Evolutionary conservation across 2,888 invertebrate species (phyloP), one percentile per base, ranked within the genome.

Genomic region (Drosophila monieri): DNA sequence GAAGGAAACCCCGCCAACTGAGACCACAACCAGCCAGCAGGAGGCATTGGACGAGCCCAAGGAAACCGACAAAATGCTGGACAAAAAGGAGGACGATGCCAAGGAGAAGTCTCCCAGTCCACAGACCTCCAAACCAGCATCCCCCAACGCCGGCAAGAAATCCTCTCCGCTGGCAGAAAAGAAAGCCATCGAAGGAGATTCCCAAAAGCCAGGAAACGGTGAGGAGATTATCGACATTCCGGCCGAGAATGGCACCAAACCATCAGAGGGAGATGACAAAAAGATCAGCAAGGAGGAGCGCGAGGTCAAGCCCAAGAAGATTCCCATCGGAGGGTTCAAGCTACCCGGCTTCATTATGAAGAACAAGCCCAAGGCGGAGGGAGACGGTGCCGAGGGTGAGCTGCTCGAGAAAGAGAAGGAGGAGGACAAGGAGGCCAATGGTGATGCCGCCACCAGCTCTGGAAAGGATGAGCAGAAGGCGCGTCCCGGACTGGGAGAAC

Each of bases 311-410:
- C 95, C 95, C 64, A 95, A 95, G 90, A 96, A 96, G 90, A 96
- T 96, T 83, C 96, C 96, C 4, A 96, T 96, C 85, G 96, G 96
- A 52, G 96, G 96, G n/a, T 95, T 96, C 74, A 96, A 96, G 92
- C 95, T 96, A 94, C 96, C 96, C 4, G 96, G 96, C 14, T 96
- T 96, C 92, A 96, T 96, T 87, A 95, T 95, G 67, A 94, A 95
- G 79, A 95, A 94, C 89, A 95, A 95, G 78, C 95, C 96, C 73
- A 90, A 94, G 94, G 77, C 94, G 93, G 91, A 96, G 94, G 94
- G 90, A 30, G 92, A 92, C 56, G 91, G 91, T 18, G 92, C 92
- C 49, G 91, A 93, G 73, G 92, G 92, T 37, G 93, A 92, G 68
- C 90, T 92, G 14, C 78, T 92, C 10, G 92, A 93, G 56, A 92